A percentile compares a stretch with the other conserved stretches of the same genome.
Evolutionary conservation across 2,113 vertebrate species (phyloP).

Genomic region (Lampris incognitus): DNA sequence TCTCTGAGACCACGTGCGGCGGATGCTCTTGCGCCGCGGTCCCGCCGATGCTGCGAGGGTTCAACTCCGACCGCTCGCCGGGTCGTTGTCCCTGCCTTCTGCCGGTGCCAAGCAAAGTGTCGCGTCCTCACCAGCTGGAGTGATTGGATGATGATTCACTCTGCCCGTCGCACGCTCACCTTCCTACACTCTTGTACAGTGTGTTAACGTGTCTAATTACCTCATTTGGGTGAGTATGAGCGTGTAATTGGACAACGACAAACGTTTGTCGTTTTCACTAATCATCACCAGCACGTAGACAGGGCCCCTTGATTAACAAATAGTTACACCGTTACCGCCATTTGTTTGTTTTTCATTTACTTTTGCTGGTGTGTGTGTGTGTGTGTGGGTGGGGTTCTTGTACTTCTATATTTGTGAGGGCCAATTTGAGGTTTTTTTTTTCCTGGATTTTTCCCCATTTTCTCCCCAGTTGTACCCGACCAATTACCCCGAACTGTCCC

Average conservation of each 20-base stretch:
- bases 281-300: not conserved
- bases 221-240: slow-evolving; percentile 30
- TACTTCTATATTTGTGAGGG: not conserved
- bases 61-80: not conserved
- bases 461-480: too few species aligned
- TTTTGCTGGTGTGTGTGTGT: too few species aligned
- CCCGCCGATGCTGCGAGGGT: too few species aligned
- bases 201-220: slow-evolving; percentile 57
- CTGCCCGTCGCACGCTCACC: slow-evolving; percentile 53
- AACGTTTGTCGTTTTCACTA: slow-evolving; percentile 23
- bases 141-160: slow-evolving; percentile 62
- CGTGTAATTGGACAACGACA: slow-evolving; percentile 45
- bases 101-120: slow-evolving; percentile 58
- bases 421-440: not conserved
- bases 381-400: too few species aligned
- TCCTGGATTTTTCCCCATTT: too few species aligned
- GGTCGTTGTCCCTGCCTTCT: slow-evolving; percentile 47
- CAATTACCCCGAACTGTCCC: too few species aligned
- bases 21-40: too few species aligned
- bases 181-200: slow-evolving; percentile 52
- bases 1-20: not conserved
- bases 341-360: too few species aligned
- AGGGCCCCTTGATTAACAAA: not conserved
- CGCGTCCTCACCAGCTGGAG: slow-evolving; percentile 70
- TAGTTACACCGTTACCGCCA: too few species aligned